Base-by-base conservation (phyloP, 2,113 vertebrate species). In the Sebastes fasciatus region DNA sequence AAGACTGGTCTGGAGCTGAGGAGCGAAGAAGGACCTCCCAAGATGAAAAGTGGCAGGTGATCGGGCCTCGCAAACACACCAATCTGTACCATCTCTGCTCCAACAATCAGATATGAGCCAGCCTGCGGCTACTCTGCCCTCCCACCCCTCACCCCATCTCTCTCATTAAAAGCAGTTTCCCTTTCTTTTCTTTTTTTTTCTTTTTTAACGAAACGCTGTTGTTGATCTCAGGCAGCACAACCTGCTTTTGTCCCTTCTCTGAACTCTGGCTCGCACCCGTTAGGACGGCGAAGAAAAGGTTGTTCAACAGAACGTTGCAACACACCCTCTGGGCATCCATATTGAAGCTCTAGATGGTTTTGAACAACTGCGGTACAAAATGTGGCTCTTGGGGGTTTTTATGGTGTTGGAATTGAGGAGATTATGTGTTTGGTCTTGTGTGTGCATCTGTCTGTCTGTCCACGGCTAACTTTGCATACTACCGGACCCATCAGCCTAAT, bases 61-160 rank as follows among this genome's bases (percentile, higher is more conserved):
- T 55, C 51, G 6, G 34, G 52, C 34, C 49, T 52, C 8, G 19
- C 51, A 55, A 71, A 55, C 68, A 71, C 68, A 43, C 49, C 68
- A 71, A 71, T 71, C 68, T 55, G 68, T 42, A 55, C 68, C 68
- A 71, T 71, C 67, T 69, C 67, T 40, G 34, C 51, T 71, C 51
- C 34, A 34, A 55, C 68, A 71, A 71, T 71, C 68, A 71, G 68
- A 55, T 54, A 71, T 43, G 51, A 71, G 68, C 68, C 68, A 55
- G 51, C 51, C 68, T 71, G 51, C 68, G 51, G 68, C 51, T 55
- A n/a, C 51, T n/a, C 67, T 12, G 16, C 68, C 51, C 49, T 12
- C 67, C 21, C 48, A 1, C 65, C n/a, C 45, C n/a, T 23, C 16
- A 12, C 67, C 67, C 23, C 67, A 40, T 40, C 26, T 6, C 51